A percentile compares a stretch with the other conserved stretches of the same genome.
Evolutionary conservation across 1,140 invertebrate species (phyloP).

Genomic region (Macrobrachium nipponense): DNA sequence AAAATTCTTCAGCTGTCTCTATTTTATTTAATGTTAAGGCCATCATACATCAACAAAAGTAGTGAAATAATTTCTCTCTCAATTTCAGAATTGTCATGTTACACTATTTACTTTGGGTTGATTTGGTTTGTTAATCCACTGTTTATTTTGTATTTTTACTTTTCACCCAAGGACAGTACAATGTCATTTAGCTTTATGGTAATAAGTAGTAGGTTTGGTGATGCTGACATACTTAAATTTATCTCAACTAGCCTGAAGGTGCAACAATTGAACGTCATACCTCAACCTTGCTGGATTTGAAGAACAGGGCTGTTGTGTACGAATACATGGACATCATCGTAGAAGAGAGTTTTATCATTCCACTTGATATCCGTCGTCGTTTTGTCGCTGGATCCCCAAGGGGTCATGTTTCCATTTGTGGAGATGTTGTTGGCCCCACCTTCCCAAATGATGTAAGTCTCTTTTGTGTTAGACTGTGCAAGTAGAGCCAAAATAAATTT

Average conservation of each 20-base stretch:
- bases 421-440: constrained; percentile 74
- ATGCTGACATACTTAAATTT: no score
- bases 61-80: no score
- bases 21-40: no score
- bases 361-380: constrained; percentile 72
- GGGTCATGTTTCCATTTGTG: constrained; percentile 82
- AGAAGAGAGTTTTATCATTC: constrained; percentile 74
- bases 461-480: neutral
- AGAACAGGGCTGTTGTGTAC: constrained; percentile 72
- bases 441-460: constrained; percentile 74
- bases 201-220: no score
- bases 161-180: no score
- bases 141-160: no score
- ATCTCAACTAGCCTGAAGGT: constrained; percentile 71
- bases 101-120: no score
- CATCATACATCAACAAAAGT: no score
- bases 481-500: neutral
- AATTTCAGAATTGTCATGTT: no score
- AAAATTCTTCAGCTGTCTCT: no score
- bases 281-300: constrained; percentile 74
- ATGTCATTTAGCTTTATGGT: no score
- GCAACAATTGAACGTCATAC: constrained; percentile 74
- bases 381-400: constrained; percentile 83
- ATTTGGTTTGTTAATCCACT: no score
- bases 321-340: constrained; percentile 74